These are phyloP conservation scores for Acrocera orbiculus DNA, from an alignment of 2,888 invertebrate genomes.

Conservation along the genomic window DNA sequence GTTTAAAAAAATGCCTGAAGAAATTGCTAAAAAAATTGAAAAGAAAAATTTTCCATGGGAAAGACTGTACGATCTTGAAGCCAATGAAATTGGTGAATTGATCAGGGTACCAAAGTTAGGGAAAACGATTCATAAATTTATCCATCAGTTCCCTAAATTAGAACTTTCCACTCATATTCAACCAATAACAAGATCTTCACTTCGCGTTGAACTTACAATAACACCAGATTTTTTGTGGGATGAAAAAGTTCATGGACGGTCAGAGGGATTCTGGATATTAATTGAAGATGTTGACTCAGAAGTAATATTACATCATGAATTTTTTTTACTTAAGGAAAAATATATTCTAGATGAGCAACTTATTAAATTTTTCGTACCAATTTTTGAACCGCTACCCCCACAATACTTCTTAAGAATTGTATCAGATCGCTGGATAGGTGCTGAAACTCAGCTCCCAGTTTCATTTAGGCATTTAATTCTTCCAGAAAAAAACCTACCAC, in stretches of 20 bases:
- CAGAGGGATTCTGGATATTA: constrained; percentile 76
- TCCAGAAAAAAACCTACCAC: constrained; percentile 96
- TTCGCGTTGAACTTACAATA: constrained; percentile 89
- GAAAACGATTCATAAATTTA: constrained; percentile 75
- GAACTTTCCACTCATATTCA: constrained; percentile 95
- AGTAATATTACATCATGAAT: constrained; percentile 87
- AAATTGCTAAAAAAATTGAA: constrained; percentile 91
- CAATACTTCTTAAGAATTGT: constrained; percentile 90
- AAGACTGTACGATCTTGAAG: constrained; percentile 85
- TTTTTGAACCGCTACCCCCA: constrained; percentile 95
- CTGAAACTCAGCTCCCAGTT: constrained; percentile 90
- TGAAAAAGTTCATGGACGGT: constrained; percentile 69
- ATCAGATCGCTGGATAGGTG: constrained; percentile 83
- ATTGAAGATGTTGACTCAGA: constrained; percentile 79
- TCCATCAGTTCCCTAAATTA: constrained; percentile 89
- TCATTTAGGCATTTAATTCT: constrained; percentile 93
- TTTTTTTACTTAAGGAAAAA: constrained; percentile 84
- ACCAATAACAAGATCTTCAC: constrained; percentile 84
- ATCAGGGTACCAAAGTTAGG: constrained; percentile 35
- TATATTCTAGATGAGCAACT: constrained; percentile 88
- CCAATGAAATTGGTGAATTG: constrained; percentile 88
- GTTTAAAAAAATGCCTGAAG: constrained; percentile 93
- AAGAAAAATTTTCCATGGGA: constrained; percentile 95
- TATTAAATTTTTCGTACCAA: constrained; percentile 95
- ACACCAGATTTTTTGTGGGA: constrained; percentile 99